These are phyloP conservation scores for Macropus fuliginosus DNA, from an alignment of 2,797 vertebrate genomes.

Conservation along the genomic window DNA sequence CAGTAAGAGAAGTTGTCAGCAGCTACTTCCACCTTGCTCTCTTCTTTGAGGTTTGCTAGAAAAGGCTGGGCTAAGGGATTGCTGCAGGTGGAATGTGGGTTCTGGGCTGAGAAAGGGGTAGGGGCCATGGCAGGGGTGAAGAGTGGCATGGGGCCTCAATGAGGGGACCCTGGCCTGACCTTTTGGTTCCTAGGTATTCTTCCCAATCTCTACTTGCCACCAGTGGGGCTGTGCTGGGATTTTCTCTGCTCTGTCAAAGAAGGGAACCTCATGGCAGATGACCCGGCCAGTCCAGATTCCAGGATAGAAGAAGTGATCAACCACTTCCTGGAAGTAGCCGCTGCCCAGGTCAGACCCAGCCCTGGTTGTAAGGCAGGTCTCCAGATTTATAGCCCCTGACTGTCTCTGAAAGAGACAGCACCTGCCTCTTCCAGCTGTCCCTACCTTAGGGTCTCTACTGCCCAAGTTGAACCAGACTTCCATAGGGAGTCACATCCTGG, in stretches of 20 bases:
- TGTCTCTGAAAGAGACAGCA: not conserved
- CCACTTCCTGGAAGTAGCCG: slow-evolving; percentile 82
- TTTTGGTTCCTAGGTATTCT: slow-evolving; percentile 86
- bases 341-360: slow-evolving; percentile 82
- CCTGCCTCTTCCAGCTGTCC: not conserved
- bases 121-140: not conserved
- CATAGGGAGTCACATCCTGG: not conserved
- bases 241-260: slow-evolving; percentile 86
- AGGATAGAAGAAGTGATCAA: slow-evolving; percentile 86
- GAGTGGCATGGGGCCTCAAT: not conserved
- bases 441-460: not conserved
- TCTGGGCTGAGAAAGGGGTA: not conserved
- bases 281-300: slow-evolving; percentile 88
- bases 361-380: not conserved
- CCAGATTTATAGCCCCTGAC: not conserved
- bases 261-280: slow-evolving; percentile 87
- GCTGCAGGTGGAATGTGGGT: not conserved
- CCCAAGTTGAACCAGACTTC: not conserved
- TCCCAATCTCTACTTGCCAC: slow-evolving; percentile 91
- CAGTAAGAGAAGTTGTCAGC: slow-evolving; percentile 76
- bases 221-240: slow-evolving; percentile 91
- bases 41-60: not conserved
- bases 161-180: not conserved
- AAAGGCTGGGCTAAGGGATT: not conserved
- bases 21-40: not conserved